Base-by-base conservation (phyloP, 2,113 vertebrate species). In the Amia ocellicauda region DNA sequence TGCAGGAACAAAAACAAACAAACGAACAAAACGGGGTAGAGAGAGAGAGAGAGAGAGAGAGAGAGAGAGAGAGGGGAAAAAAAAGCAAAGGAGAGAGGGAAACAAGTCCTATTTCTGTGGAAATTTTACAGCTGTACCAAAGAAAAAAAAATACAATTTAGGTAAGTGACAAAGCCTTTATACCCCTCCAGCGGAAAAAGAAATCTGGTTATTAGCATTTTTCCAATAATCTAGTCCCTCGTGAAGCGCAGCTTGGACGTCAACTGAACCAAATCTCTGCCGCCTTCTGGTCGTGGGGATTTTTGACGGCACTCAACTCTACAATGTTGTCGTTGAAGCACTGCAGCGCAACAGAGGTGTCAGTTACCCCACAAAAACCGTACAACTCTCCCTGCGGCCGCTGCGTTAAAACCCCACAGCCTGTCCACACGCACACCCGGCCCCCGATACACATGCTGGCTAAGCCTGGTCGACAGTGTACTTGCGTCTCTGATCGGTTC, bases 101-200 rank as follows among this genome's bases (percentile, higher is more conserved):
- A 49, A 64, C 81, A 89, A 87, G 84, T 88, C 80, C 80, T 89
- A 89, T 88, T 86, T 86, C 85, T 85, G 89, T 75, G 73, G 68
- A 69, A 93, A 91, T 91, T 92, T 91, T 92, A 92, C 91, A 93
- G 88, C 88, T 87, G 89, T 92, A 93, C 90, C 89, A 85, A 84
- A 84, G 87, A 87, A 79, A 54, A 20, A 52, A 77, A 69, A 66
- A 43, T 43, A 60, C 65, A 73, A 72, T 80, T 68, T 85, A 85
- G 89, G 89, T 89, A 87, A 86, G 88, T 89, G 88, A 89, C 88
- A 90, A 89, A 81, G 88, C 91, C 84, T 83, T 89, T 88, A 84
- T 73, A 92, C 90, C 87, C 86, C 86, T 88, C 87, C 83, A 87
- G 88, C 83, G 78, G 85, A 84, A 77, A 89, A 90, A 80, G 86